Conservation (phyloP, 1,140 invertebrate species). For the Ceratosolen fusciceps region DNA sequence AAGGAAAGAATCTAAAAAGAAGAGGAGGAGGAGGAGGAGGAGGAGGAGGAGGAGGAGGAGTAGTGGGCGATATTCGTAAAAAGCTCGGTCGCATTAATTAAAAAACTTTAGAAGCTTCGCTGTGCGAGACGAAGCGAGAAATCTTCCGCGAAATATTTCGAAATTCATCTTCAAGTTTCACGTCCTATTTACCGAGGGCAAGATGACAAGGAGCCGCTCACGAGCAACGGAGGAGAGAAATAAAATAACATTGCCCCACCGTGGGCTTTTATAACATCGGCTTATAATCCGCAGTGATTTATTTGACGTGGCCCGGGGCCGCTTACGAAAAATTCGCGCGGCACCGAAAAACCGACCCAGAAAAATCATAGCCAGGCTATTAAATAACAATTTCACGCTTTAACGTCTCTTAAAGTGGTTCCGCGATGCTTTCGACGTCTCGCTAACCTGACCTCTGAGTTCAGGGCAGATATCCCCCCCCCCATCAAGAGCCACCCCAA, state of each 20-base stretch:
- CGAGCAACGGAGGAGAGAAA: background rate
- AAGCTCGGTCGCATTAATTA: too few relatives aligned
- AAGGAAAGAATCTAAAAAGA: background rate
- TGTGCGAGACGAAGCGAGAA: background rate
- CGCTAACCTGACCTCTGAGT: constrained; percentile 2
- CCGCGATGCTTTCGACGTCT: constrained; percentile 24
- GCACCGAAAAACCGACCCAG: constrained; percentile 29
- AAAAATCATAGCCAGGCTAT: constrained; percentile 50
- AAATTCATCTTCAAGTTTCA: constrained; percentile 27
- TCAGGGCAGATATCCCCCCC: too few relatives aligned
- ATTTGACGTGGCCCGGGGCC: constrained; percentile 41
- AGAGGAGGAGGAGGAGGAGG: too few relatives aligned
- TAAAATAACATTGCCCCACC: background rate
- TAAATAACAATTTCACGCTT: constrained; percentile 65
- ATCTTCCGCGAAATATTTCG: background rate
- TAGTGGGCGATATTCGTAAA: too few relatives aligned
- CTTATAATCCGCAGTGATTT: constrained; percentile 36
- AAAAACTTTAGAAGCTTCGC: background rate
- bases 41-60: too few relatives aligned
- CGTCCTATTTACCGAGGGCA: constrained; percentile 18
- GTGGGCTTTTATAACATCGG: background rate
- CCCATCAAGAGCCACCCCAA: too few relatives aligned
- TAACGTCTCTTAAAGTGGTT: constrained; percentile 55
- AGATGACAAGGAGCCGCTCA: constrained; percentile 20
- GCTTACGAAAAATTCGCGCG: constrained; percentile 47